phyloP scores from a whole-genome alignment of 2,113 vertebrate genomes.

The Canis aureus region DNA sequence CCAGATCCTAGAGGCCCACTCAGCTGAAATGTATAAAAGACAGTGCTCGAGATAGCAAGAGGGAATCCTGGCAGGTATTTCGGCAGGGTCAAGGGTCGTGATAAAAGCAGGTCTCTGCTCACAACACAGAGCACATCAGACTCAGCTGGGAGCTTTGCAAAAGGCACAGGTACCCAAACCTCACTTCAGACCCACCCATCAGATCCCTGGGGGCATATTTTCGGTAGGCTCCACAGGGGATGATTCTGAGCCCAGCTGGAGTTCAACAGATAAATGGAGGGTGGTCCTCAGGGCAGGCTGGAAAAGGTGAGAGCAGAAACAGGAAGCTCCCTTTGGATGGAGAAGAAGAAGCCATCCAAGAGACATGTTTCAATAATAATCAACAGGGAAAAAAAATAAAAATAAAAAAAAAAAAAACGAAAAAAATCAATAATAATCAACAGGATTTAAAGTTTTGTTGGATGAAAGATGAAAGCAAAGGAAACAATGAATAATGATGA shows the following conservation, averaged over 20 bases:
- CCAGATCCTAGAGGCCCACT: neutral
- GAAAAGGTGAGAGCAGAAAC: neutral
- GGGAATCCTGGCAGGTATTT: neutral
- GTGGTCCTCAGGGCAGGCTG: neutral
- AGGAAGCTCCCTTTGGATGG: constrained; percentile 18
- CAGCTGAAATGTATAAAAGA: neutral
- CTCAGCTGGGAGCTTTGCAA: neutral
- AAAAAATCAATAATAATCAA: neutral
- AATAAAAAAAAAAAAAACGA: too few species aligned
- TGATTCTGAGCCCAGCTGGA: neutral
- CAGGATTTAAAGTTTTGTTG: constrained; percentile 29
- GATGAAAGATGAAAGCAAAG: constrained; percentile 18
- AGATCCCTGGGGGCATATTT: neutral
- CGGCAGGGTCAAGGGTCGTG: neutral
- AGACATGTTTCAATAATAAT: neutral
- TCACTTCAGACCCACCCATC: neutral
- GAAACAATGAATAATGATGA: neutral
- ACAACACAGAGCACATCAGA: neutral
- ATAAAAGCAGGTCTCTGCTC: neutral
- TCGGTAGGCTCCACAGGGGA: neutral
- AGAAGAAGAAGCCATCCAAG: constrained; percentile 33
- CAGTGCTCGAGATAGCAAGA: neutral
- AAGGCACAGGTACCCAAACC: neutral
- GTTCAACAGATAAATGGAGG: neutral
- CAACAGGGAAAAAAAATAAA: neutral